A percentile compares a stretch with the other conserved stretches of the same genome.
phyloP scores from a whole-genome alignment of 2,797 vertebrate species.

The Tragopan temminckii region DNA sequence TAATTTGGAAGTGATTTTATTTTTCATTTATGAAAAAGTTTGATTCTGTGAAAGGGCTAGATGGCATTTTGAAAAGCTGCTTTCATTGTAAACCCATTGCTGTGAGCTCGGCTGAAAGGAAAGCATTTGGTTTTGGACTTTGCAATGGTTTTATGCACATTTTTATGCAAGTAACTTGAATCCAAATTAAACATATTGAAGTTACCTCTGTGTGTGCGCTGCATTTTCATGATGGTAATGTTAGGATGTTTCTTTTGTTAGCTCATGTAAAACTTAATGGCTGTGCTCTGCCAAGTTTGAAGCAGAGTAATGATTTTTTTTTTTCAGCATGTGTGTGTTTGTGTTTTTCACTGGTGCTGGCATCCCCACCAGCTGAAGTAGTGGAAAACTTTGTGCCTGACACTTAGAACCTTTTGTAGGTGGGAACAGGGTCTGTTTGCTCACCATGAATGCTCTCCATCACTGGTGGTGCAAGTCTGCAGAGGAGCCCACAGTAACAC shows the following conservation, averaged over 20 bases:
- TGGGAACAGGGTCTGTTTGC: conserved; percentile 27
- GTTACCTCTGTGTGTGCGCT: conserved; percentile 57
- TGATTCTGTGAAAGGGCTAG: conserved; percentile 11
- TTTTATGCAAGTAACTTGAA: conserved; percentile 77
- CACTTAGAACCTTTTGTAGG: conserved; percentile 45
- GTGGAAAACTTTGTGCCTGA: conserved; percentile 69
- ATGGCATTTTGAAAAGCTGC: conserved; percentile 49
- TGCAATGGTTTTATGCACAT: conserved; percentile 52
- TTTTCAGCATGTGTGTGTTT: conserved; percentile 44
- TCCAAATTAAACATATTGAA: conserved; percentile 73
- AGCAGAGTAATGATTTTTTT: conserved; percentile 66
- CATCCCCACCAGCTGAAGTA: conserved; percentile 47
- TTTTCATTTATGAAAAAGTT: conserved; percentile 57
- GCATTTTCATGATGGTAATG: conserved; percentile 53
- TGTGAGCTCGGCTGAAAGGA: conserved; percentile 56
- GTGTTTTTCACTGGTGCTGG: conserved; percentile 68
- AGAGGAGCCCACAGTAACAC: background rate
- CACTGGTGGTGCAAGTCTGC: background rate
- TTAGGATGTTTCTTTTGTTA: conserved; percentile 78
- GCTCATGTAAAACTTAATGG: conserved; percentile 74
- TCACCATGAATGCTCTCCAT: background rate
- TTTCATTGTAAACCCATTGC: conserved; percentile 56
- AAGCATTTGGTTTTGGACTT: conserved; percentile 76
- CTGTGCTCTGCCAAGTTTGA: conserved; percentile 67
- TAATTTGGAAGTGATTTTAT: conserved; percentile 57